Evolutionary conservation across 2,113 vertebrate species (phyloP).

Genomic region (Parus major): DNA sequence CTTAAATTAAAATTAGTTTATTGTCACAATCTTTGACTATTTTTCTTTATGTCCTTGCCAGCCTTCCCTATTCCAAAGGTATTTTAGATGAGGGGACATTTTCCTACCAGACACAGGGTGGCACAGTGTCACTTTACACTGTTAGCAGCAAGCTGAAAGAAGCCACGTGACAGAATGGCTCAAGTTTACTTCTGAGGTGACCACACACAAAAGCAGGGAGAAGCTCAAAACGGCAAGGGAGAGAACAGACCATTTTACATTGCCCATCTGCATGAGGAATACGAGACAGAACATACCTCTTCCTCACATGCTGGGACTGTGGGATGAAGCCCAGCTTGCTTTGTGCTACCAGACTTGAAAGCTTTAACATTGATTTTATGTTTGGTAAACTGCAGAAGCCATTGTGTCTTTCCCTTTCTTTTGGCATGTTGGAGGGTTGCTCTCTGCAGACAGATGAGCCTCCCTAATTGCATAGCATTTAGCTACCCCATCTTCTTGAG

Average conservation of each 20-base stretch:
- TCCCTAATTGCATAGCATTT: not conserved
- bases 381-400: not conserved
- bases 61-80: not conserved
- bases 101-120: conserved; percentile 17
- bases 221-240: not conserved
- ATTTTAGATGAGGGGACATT: not conserved
- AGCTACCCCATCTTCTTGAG: not conserved
- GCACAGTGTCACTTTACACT: conserved; percentile 14
- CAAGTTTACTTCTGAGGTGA: not conserved
- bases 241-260: not conserved
- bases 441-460: not conserved
- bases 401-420: not conserved
- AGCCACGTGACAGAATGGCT: not conserved
- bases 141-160: not conserved
- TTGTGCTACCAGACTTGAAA: not conserved
- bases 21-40: not conserved
- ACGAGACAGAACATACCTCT: not conserved
- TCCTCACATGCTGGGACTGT: not conserved
- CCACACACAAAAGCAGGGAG: not conserved
- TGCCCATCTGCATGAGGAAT: not conserved
- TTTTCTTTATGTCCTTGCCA: not conserved
- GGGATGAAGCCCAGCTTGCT: not conserved
- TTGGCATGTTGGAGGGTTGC: not conserved
- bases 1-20: conserved; percentile 60
- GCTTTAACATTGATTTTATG: not conserved